Base-by-base conservation (phyloP, 2,888 invertebrate genomes). In the Cordilura impudica region DNA sequence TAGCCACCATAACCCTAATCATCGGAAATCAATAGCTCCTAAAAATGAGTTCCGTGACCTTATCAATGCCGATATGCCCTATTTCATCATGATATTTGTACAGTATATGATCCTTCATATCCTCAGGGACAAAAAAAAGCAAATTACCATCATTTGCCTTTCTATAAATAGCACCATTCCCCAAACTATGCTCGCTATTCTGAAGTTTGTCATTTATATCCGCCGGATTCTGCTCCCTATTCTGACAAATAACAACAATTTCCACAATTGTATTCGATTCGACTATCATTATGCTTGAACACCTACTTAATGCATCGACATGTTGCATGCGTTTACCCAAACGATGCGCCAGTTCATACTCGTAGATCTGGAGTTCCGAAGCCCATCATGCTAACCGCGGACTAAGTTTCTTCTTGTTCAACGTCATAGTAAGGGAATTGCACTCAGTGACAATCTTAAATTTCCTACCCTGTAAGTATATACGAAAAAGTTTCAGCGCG, bases 371-470 rank as follows among this genome's bases (percentile, higher is more conserved):
- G n/a, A 43, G 49, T 8, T 63, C 53, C 43, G 56, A 29, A 54
- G 43, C 29, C 23, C 66, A 39, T 31, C 69, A 49, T 23, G 19
- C 12, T 19, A 72, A 49, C 58, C 63, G 26, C 3, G 58, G 58
- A 43, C 61, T 77, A 0, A 61, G n/a, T n/a, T 65, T 88, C 84
- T 85, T 54, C 72, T 76, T 63, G 84, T 86, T 66, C 60, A 82
- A 67, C 6, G 81, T 79, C 23, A 56, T 35, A 4, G 63, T 67
- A 16, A 82, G 63, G 6, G 80, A 76, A n/a, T 72, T 71, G 16
- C 77, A 86, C 60, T 86, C 86, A 0, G 86, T 86, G 0, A 86
- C 73, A 5, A 86, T 83, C 61, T 82, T 84, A 78, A 86, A 85
- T 39, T 45, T 51, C 10, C 35, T 76, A 12, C 73, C 76, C 8